phyloP scores from a whole-genome alignment of 2,888 invertebrate species.

The Adela reaumurella region DNA sequence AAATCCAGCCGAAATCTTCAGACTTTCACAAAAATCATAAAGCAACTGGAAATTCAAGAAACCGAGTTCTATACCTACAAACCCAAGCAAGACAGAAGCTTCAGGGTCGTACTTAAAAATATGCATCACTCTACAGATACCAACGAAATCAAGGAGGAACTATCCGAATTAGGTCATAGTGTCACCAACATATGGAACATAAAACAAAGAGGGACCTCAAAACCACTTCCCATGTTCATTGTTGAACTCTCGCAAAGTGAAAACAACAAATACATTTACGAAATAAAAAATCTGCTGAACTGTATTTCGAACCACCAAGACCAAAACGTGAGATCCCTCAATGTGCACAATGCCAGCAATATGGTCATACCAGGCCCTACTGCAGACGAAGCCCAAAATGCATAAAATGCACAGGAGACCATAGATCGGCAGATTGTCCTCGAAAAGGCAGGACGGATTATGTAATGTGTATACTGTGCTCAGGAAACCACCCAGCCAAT shows the following conservation, averaged over 20 bases:
- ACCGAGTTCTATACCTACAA: slow-evolving; percentile 5
- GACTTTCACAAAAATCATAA: slow-evolving; percentile 1
- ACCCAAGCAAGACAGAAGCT: slow-evolving; percentile 5
- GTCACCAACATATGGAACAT: slow-evolving; percentile 11
- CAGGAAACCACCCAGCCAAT: background rate
- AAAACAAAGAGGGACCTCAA: slow-evolving; percentile 8
- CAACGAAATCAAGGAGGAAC: slow-evolving; percentile 7
- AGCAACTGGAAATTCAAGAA: slow-evolving; percentile 2
- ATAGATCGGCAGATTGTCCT: background rate
- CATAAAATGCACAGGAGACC: slow-evolving; percentile 1
- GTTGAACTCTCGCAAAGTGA: slow-evolving; percentile 6
- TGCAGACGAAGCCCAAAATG: slow-evolving; percentile 3
- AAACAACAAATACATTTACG: slow-evolving; percentile 7
- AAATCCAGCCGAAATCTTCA: background rate
- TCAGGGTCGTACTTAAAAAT: slow-evolving; percentile 4
- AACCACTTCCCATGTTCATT: slow-evolving; percentile 9
- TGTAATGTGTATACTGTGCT: background rate
- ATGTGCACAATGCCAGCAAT: background rate
- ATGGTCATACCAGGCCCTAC: slow-evolving; percentile 3
- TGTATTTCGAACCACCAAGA: background rate
- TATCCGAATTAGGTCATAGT: slow-evolving; percentile 7
- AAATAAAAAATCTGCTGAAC: too few relatives aligned
- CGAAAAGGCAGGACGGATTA: background rate
- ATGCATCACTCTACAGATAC: slow-evolving; percentile 11
- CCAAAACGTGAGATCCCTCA: background rate